A percentile compares a stretch with the other conserved stretches of the same genome.
Evolutionary conservation across 2,888 invertebrate genomes (phyloP).

Genomic region (Hofmannophila pseudospretella): DNA sequence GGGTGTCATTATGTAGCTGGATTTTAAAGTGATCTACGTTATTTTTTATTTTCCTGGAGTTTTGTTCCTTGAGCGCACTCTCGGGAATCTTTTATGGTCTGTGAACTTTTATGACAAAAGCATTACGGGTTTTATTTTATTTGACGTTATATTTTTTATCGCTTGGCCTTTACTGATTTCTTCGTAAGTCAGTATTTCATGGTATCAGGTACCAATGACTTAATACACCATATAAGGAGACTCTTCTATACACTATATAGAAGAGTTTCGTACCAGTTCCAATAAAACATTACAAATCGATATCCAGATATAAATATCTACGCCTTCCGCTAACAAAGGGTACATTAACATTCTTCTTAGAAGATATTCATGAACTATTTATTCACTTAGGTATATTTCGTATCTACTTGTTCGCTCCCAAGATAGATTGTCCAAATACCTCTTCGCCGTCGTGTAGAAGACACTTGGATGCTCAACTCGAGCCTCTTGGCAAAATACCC

Average conservation of each 20-base stretch:
- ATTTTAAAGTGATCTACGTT: conserved; percentile 53
- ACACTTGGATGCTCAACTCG: conserved; percentile 7
- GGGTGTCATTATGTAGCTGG: conserved; percentile 47
- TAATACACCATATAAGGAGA: too few relatives aligned
- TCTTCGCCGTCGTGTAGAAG: conserved; percentile 9
- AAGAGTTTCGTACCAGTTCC: too few relatives aligned
- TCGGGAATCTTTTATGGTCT: conserved; percentile 9
- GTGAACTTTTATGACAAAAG: conserved; percentile 5
- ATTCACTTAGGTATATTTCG: too few relatives aligned
- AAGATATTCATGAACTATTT: too few relatives aligned
- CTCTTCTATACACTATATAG: too few relatives aligned
- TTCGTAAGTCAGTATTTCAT: too few relatives aligned
- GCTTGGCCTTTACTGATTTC: background rate
- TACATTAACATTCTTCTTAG: too few relatives aligned
- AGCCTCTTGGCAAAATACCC: conserved; percentile 15
- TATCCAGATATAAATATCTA: too few relatives aligned
- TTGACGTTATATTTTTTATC: background rate
- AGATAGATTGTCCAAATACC: conserved; percentile 12
- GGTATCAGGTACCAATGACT: too few relatives aligned
- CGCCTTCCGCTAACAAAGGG: too few relatives aligned
- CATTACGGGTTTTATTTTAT: background rate
- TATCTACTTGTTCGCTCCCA: background rate
- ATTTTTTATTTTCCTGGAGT: conserved; percentile 37
- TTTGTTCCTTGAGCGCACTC: conserved; percentile 21
- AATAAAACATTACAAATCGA: too few relatives aligned